A percentile compares a stretch with the other conserved stretches of the same genome.
phyloP scores from a whole-genome alignment of 2,888 invertebrate genomes.

The Morinoia aosen region DNA sequence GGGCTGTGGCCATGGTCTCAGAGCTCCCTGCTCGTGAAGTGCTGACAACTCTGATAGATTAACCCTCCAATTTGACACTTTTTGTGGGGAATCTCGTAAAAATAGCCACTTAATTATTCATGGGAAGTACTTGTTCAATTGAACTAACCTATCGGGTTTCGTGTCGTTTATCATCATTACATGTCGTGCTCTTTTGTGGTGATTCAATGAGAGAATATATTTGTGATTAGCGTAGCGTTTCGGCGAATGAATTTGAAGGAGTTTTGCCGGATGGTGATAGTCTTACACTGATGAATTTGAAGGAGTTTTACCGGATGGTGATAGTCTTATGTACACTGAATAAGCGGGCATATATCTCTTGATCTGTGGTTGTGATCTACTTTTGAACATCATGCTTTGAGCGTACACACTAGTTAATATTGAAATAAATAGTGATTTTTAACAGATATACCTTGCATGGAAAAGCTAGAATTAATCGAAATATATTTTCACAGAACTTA shows the following conservation, averaged over 20 bases:
- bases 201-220: not conserved
- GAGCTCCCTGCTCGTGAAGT: not conserved
- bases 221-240: not conserved
- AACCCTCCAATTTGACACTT: conserved; percentile 35
- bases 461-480: too few species aligned
- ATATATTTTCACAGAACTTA: too few species aligned
- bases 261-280: not conserved
- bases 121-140: not conserved
- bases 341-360: not conserved
- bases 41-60: conserved; percentile 42
- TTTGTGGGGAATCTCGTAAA: conserved; percentile 15
- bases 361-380: not conserved
- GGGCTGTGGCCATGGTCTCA: not conserved
- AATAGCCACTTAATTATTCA: not conserved
- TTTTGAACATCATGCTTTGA: not conserved
- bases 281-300: not conserved
- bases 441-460: too few species aligned
- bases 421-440: too few species aligned
- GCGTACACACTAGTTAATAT: not conserved
- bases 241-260: not conserved
- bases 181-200: not conserved
- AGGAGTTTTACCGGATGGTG: not conserved
- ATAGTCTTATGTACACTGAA: not conserved
- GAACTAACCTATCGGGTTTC: too few species aligned
- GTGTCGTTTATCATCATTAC: conserved; percentile 12